Evolutionary conservation across 2,113 vertebrate species (phyloP), one percentile per base, ranked within the genome.

Genomic region (Plotosus lineatus): DNA sequence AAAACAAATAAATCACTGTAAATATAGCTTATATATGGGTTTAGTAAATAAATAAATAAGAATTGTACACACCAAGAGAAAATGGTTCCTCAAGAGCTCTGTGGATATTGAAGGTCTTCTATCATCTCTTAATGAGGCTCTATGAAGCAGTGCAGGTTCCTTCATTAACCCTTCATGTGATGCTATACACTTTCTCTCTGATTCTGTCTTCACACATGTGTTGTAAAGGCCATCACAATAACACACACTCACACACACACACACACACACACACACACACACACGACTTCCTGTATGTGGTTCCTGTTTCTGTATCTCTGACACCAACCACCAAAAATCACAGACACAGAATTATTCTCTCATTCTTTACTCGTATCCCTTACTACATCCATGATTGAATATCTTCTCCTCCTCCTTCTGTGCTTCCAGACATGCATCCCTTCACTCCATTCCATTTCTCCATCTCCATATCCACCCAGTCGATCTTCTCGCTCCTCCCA

Each of bases 391-490:
- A 2, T 58, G 33, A 28, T 46, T 0, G 14, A 63, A 82, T 68
- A 28, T 74, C 81, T 50, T 28, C 76, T 84, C 65, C 80, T 80
- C 66, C 84, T 82, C 61, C 78, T 77, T 80, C 40, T 36, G 40
- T 66, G 78, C 60, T 44, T 48, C 33, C 58, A 38, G 40, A 46
- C 61, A 50, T 79, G 56, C 42, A 75, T 74, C 33, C 50, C 68
- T 72, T 21, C 68, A 11, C 23, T 33, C 26, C 4, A 26, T 72
- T 72, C 46, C 40, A 79, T 80, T 55, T 82, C 87, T 88, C 76
- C 82, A 83, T 80, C 86, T 84, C 85, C 74, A 69, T 78, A 66
- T 73, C 73, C 76, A 80, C 71, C 66, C 58, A 66, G 61, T 38
- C 68, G 19, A 51, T 40, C 36, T 56, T 68, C 56, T 31, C 79